These are phyloP conservation scores for Champsocephalus gunnari DNA, from an alignment of 2,797 vertebrate species.

Conservation along the genomic window DNA sequence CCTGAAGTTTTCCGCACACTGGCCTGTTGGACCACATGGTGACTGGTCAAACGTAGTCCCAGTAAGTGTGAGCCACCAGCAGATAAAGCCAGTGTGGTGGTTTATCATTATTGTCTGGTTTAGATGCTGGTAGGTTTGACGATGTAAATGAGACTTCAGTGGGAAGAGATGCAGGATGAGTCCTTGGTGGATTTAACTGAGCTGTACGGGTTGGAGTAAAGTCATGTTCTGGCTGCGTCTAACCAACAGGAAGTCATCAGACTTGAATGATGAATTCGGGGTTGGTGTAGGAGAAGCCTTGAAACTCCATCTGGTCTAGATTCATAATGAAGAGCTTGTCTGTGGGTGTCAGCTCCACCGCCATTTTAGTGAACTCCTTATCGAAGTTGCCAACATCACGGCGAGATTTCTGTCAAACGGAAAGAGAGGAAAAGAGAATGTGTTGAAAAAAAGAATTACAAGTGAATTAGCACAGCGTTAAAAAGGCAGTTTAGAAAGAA, in stretches of 20 bases:
- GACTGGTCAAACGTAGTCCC: constrained; percentile 27
- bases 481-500: background rate
- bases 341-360: constrained; percentile 96
- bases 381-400: constrained; percentile 97
- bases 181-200: constrained; percentile 25
- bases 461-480: background rate
- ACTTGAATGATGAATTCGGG: constrained; percentile 92
- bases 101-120: constrained; percentile 23
- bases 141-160: constrained; percentile 10
- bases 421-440: background rate
- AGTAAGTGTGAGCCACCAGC: constrained; percentile 15
- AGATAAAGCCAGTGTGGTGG: constrained; percentile 13
- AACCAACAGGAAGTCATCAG: constrained; percentile 52
- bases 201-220: constrained; percentile 20
- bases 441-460: background rate
- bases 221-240: constrained; percentile 28
- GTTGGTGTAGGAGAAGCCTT: constrained; percentile 98
- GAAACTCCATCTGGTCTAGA: constrained; percentile 99
- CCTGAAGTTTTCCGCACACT: constrained; percentile 34
- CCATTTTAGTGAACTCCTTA: constrained; percentile 99
- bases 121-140: constrained; percentile 10
- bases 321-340: constrained; percentile 99
- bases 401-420: constrained; percentile 90
- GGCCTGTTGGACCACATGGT: constrained; percentile 9
- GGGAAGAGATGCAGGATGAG: constrained; percentile 26